Base-by-base conservation (phyloP, 2,888 invertebrate genomes). In the Hyles lineata region DNA sequence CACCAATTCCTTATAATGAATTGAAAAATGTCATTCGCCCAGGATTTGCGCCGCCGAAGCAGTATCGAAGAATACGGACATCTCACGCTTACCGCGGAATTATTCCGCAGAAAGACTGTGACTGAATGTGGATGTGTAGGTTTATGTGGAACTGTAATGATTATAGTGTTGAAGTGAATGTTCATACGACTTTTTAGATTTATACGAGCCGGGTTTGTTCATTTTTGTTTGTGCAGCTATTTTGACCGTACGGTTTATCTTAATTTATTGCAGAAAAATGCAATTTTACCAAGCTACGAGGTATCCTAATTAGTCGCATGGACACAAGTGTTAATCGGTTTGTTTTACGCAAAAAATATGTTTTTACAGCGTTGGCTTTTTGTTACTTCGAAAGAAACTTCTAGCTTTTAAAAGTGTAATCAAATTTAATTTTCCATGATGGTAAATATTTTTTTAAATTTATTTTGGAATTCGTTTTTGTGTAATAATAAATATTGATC, bases 51-150 rank as follows among this genome's bases (percentile, higher is more conserved):
- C 11, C 11, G 11, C 9, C 11, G 43, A 43, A 11, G 3, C 43
- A 60, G 15, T 60, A 17, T 25, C 23, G 23, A 21, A 21, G 23
- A 59, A 7, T 59, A 23, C 59, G 1, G 29, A 29, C 29, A 29
- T 5, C 29, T 29, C 29, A 29, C 29, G 2, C 29, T n/a, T n/a
- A 29, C 8, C 43, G 11, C 15, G 43, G 43, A 43, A 23, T 23
- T 67, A 23, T 67, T 23, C 25, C 11, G 43, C 43, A 43, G 21
- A 43, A 15, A 43, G n/a, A 55, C 55, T 21, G 35, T 63, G 67
- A 67, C 67, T 67, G 50, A 55, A 55, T 67, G 50, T 67, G 50
- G 43, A 23, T 50, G 67, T 67, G 67, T 17, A 50, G 23, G 21
- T 43, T 50, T 23, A 50, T 50, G 43, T 43, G 21, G 21, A 35